Evolutionary conservation across 2,888 invertebrate species (phyloP).

Genomic region (Proisotoma minuta): DNA sequence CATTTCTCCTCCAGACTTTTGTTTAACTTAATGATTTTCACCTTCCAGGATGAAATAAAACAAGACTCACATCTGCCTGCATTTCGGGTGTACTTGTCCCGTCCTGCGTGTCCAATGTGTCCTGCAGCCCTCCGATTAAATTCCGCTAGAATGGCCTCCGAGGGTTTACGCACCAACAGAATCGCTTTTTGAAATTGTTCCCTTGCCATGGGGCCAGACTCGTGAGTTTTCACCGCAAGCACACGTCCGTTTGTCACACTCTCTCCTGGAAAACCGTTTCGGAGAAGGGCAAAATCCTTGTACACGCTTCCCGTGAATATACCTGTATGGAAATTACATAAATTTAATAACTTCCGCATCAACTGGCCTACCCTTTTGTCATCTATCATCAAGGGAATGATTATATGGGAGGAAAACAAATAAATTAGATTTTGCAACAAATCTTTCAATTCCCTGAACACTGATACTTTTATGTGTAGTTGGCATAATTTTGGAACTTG

Average conservation of each 20-base stretch:
- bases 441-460: no score
- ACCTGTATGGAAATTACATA: conserved; percentile 57
- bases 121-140: conserved; percentile 76
- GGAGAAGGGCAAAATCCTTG: conserved; percentile 70
- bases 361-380: no score
- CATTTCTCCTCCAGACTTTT: no score
- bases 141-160: conserved; percentile 69
- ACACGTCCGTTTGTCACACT: conserved; percentile 71
- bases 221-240: conserved; percentile 73
- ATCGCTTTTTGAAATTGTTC: conserved; percentile 63
- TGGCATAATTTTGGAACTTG: no score
- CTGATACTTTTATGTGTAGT: no score
- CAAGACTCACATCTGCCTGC: conserved; percentile 60
- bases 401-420: no score
- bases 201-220: conserved; percentile 61
- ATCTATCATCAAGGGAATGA: no score
- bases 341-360: no score
- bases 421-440: no score
- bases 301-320: conserved; percentile 73
- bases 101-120: conserved; percentile 70
- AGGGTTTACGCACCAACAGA: conserved; percentile 66
- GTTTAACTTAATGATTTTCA: no score
- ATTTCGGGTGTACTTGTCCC: conserved; percentile 61
- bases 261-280: conserved; percentile 76
- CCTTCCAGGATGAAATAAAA: no score